Base-by-base conservation (phyloP, 2,797 vertebrate species). In the Amniataba percoides region DNA sequence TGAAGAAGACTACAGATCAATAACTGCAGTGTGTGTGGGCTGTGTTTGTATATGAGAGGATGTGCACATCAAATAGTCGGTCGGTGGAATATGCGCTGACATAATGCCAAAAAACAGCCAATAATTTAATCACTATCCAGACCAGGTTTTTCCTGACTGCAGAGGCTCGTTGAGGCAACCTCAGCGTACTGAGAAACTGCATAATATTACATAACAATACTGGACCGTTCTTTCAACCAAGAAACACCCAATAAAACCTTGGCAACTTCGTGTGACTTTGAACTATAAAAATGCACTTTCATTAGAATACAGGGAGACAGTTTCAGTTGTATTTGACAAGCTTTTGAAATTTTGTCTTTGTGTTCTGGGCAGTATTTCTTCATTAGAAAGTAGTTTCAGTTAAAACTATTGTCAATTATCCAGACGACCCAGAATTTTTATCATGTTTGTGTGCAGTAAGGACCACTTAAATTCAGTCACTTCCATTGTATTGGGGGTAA, bases 1-100 rank as follows among this genome's bases (percentile, higher is more conserved):
- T 74, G 43, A 69, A 45, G 71, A 88, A 78, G 70, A 69, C 59
- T 79, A 62, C 5, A 39, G 79, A 85, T 93, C 92, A 90, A 91
- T 92, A 90, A 69, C 40, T 77, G 65, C 43, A 31, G 42, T 42
- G 67, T 74, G 57, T 79, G 75, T 68, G 63, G 55, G 63, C 59
- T 77, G 27, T 46, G 77, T 46, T 39, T 62, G 52, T 48, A 39
- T 70, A 21, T 80, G 71, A 56, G 67, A 43, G 62, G 8, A 52
- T 51, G 27, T 77, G 67, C 27, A 62, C 34, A 10, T 73, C 65
- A 59, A 77, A 55, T 67, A 49, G 67, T 72, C 62, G 25, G 34
- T 75, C 79, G 66, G 76, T 8, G 18, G 64, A 86, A 78, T 86
- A 82, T 61, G 39, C 39, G 3, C 69, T 87, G 71, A 80, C 75